A percentile compares a stretch with the other conserved stretches of the same genome.
These are phyloP conservation scores for Callimorpha dominula DNA, from an alignment of 2,888 invertebrate species.

Conservation along the genomic window DNA sequence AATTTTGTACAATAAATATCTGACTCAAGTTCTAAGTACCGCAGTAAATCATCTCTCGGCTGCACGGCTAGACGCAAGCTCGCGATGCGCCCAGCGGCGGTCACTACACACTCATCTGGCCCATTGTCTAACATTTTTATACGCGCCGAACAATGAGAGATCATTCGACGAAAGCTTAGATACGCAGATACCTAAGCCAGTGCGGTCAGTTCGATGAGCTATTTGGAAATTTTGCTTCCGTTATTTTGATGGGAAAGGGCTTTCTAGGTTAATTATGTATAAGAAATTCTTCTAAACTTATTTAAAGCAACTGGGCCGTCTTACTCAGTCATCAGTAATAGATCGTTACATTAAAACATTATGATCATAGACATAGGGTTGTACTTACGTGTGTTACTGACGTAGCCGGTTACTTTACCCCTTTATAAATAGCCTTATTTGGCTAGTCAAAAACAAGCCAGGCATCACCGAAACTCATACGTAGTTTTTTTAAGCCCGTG, in stretches of 20 bases:
- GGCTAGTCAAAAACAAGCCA: too few relatives aligned
- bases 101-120: constrained; percentile 58
- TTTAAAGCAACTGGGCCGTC: background rate
- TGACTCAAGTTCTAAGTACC: background rate
- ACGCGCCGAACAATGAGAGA: constrained; percentile 62
- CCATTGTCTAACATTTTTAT: constrained; percentile 68
- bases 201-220: constrained; percentile 44
- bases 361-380: too few relatives aligned
- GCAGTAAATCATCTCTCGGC: constrained; percentile 23
- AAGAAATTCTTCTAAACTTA: background rate
- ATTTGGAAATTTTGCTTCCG: constrained; percentile 47
- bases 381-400: too few relatives aligned
- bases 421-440: too few relatives aligned
- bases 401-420: too few relatives aligned
- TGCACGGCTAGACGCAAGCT: constrained; percentile 32
- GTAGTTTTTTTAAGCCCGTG: too few relatives aligned
- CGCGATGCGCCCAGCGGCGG: constrained; percentile 57
- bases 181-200: constrained; percentile 46
- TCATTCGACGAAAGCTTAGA: constrained; percentile 59
- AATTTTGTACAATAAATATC: constrained; percentile 4
- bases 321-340: too few relatives aligned
- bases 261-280: background rate
- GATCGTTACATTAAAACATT: too few relatives aligned
- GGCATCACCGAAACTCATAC: too few relatives aligned
- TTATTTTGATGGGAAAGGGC: constrained; percentile 30